Evolutionary conservation across 2,797 vertebrate species (phyloP).

Genomic region (Sandelia bainsii): DNA sequence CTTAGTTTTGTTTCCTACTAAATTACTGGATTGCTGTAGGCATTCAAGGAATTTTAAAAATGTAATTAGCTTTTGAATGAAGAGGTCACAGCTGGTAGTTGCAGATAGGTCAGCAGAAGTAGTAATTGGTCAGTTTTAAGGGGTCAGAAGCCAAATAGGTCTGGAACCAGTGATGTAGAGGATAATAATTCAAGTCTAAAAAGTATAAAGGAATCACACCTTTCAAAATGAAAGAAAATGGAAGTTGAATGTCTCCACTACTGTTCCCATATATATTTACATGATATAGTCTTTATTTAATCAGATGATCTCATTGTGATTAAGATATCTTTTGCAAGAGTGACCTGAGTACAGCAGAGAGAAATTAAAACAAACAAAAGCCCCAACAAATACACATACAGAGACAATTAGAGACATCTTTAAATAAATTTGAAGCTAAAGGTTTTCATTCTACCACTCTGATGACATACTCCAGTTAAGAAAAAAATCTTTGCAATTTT

Average conservation of each 20-base stretch:
- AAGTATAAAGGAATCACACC: neutral
- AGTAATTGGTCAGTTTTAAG: neutral
- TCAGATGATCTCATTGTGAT: no score
- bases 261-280: neutral
- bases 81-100: neutral
- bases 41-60: neutral
- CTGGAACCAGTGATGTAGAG: neutral
- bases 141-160: neutral
- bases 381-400: no score
- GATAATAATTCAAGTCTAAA: neutral
- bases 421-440: neutral
- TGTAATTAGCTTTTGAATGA: neutral
- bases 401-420: neutral
- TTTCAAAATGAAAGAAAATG: neutral
- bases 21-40: neutral
- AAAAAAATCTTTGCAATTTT: neutral
- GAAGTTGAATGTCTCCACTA: neutral
- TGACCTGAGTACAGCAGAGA: neutral
- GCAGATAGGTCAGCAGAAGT: neutral
- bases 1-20: neutral
- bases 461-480: neutral
- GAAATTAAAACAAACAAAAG: no score
- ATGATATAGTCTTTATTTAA: neutral
- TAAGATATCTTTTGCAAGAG: no score
- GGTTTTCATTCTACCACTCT: neutral